A percentile compares a stretch with the other conserved stretches of the same genome.
These are phyloP conservation scores for Orchesella flavescens DNA, from an alignment of 2,888 invertebrate species.

Conservation along the genomic window DNA sequence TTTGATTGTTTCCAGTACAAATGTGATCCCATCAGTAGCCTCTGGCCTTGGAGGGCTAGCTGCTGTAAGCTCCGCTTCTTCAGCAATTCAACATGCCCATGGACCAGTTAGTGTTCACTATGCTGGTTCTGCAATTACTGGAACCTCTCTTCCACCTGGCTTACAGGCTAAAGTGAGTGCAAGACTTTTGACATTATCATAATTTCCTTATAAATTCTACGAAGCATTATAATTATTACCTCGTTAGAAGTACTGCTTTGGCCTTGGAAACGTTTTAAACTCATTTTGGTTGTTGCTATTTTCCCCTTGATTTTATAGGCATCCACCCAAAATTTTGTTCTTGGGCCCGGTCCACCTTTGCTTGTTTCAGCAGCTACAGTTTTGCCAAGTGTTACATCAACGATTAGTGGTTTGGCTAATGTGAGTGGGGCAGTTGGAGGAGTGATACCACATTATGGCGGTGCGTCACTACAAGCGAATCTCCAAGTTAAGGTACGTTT, in stretches of 20 bases:
- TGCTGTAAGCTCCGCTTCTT: constrained; percentile 8
- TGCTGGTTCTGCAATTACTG: constrained; percentile 45
- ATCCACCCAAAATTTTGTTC: constrained; percentile 42
- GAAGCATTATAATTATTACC: neutral
- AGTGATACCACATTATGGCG: constrained; percentile 23
- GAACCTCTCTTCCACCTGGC: constrained; percentile 22
- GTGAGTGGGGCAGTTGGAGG: constrained; percentile 29
- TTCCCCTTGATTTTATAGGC: neutral
- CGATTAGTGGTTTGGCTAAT: constrained; percentile 33
- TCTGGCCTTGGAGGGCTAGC: constrained; percentile 32
- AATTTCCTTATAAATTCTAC: no score
- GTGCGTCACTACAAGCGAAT: constrained; percentile 45
- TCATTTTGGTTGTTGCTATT: neutral
- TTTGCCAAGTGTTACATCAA: constrained; percentile 25
- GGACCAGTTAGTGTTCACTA: constrained; percentile 51
- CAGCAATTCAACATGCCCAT: constrained; percentile 15
- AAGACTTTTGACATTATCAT: no score
- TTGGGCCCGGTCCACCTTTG: constrained; percentile 41
- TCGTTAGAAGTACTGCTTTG: neutral
- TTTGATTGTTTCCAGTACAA: constrained; percentile 47
- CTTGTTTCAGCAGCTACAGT: constrained; percentile 44
- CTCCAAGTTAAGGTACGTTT: neutral
- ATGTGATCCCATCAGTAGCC: constrained; percentile 26
- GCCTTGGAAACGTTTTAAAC: neutral
- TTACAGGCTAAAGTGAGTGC: constrained; percentile 36